Base-by-base conservation (phyloP, 2,888 invertebrate genomes). In the Drosophila mayaguana region DNA sequence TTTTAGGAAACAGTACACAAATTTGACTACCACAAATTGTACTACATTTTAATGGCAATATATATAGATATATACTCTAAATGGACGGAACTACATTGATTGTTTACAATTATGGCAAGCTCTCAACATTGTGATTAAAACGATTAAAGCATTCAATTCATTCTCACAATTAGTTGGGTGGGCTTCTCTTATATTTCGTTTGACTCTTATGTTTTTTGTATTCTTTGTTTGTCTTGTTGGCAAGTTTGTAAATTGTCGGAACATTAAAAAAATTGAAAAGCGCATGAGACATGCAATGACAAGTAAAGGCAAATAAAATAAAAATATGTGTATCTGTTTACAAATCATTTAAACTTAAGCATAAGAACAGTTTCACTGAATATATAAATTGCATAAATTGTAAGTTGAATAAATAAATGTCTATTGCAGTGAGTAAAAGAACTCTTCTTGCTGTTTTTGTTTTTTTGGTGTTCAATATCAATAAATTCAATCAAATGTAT, bases 351-450 rank as follows among this genome's bases (percentile, higher is more conserved):
- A 43, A 78, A 78, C 79, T 81, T 82, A 77, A 75, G 69, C 63
- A 72, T 78, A 83, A 75, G 72, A 75, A 81, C 64, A 81, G 46
- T 68, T 50, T 70, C 42, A 64, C 66, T 69, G 56, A 65, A 56
- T 50, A 28, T 28, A 46, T 38, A 16, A 14, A 38, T 45, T 45
- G 11, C 22, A 46, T 38, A 12, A 14, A 28, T 45, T 45, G 6
- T 53, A 25, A 73, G 56, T 56, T 63, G 63, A 38, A 25, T 75
- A 63, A 61, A 55, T 57, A 36, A 48, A 63, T 72, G 62, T 64
- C 89, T 89, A 91, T 84, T 92, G 89, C 75, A 91, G 79, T 67
- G 90, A 85, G 84, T 91, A 91, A 75, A 91, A 91, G 75, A 90
- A 91, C 75, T 91, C 89, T 81, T 92, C 90, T 86, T 92, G 88